phyloP scores from a whole-genome alignment of 2,797 vertebrate genomes.

The Pseudocheirus occidentalis region DNA sequence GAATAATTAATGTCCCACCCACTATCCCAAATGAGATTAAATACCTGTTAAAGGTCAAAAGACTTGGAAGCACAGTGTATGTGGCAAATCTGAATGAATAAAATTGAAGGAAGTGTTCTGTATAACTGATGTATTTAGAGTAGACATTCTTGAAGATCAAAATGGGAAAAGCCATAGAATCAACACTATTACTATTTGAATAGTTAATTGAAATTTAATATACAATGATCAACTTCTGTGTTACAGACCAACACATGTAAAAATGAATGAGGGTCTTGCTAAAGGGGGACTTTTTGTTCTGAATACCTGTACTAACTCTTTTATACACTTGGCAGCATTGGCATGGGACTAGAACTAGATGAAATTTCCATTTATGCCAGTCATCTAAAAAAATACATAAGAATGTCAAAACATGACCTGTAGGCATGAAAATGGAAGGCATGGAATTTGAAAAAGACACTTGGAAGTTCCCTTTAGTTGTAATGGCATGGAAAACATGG shows the following conservation, averaged over 20 bases:
- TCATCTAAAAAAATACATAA: slow-evolving; percentile 92
- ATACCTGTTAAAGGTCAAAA: background rate
- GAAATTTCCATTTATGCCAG: slow-evolving; percentile 96
- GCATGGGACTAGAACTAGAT: slow-evolving; percentile 95
- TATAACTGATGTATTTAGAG: slow-evolving; percentile 93
- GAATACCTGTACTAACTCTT: slow-evolving; percentile 92
- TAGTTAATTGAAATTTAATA: slow-evolving; percentile 98
- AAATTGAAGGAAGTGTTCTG: slow-evolving; percentile 97
- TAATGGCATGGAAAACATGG: slow-evolving; percentile 90
- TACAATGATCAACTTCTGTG: slow-evolving; percentile 97
- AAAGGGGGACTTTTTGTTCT: slow-evolving; percentile 94
- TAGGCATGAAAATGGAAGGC: slow-evolving; percentile 93
- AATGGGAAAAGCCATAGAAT: slow-evolving; percentile 97
- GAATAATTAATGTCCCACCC: background rate
- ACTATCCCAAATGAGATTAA: background rate
- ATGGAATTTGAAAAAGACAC: slow-evolving; percentile 96
- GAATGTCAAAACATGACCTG: slow-evolving; percentile 94
- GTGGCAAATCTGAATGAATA: slow-evolving; percentile 91
- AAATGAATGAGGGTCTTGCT: slow-evolving; percentile 92
- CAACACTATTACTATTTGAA: slow-evolving; percentile 95
- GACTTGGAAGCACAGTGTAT: background rate
- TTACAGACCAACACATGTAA: slow-evolving; percentile 87
- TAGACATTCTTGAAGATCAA: slow-evolving; percentile 97
- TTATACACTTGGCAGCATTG: slow-evolving; percentile 96
- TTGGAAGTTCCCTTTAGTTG: slow-evolving; percentile 93